phyloP scores from a whole-genome alignment of 2,888 invertebrate genomes.

The Sphaerophoria rueppellii region DNA sequence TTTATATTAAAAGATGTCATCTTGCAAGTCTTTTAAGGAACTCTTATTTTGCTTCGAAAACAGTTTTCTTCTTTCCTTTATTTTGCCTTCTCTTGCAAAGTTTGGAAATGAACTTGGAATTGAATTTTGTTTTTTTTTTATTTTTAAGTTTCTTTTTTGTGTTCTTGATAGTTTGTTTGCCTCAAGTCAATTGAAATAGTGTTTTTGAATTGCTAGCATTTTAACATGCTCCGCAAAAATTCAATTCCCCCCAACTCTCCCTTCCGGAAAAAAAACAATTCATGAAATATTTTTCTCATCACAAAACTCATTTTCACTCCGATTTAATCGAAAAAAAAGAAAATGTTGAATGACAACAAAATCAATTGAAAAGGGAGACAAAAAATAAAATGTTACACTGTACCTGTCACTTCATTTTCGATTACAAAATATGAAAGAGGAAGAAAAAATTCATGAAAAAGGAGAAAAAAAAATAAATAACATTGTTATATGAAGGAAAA shows the following conservation, averaged over 20 bases:
- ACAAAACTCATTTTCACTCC: neutral
- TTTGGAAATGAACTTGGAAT: constrained; percentile 1
- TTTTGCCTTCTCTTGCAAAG: neutral
- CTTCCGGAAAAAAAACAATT: neutral
- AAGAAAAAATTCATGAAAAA: neutral
- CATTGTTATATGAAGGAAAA: constrained; percentile 9
- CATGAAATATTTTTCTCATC: neutral
- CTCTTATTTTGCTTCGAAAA: neutral
- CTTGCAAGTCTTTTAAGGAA: constrained; percentile 8
- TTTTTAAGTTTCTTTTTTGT: too few species aligned
- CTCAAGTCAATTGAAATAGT: neutral
- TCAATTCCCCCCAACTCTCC: neutral
- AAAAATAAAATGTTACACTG: constrained; percentile 38
- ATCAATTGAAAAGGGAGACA: neutral
- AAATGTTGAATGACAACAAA: neutral
- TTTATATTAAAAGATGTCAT: constrained; percentile 34
- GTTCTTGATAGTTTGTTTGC: too few species aligned
- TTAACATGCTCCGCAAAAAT: neutral
- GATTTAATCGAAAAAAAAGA: neutral
- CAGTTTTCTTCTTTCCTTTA: neutral
- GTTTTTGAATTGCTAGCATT: neutral
- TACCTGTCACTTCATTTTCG: constrained; percentile 57
- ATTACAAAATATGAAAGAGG: constrained; percentile 19
- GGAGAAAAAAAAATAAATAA: constrained; percentile 14
- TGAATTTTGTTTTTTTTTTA: neutral